Evolutionary conservation across 2,797 vertebrate species (phyloP).

Genomic region (Petrocephalus schoutedeni): DNA sequence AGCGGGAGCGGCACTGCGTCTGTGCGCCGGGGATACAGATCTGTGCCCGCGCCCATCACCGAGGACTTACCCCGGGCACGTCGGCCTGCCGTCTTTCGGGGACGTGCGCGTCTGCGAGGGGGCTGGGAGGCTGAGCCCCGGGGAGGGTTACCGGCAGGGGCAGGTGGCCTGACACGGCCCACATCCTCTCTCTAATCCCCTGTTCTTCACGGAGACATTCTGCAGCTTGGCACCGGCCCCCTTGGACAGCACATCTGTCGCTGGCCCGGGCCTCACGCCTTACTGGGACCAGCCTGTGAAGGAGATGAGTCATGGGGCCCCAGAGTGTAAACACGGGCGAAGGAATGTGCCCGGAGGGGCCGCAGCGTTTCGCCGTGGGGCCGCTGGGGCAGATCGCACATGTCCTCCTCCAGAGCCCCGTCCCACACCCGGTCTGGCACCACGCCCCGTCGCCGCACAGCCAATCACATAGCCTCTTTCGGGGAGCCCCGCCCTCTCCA

Average conservation of each 20-base stretch:
- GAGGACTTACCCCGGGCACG: neutral
- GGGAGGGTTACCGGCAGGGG: constrained; percentile 9
- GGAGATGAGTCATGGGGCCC: constrained; percentile 7
- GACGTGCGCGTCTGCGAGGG: neutral
- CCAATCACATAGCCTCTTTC: neutral
- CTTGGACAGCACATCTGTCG: constrained; percentile 19
- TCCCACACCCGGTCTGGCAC: neutral
- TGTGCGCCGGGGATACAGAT: neutral
- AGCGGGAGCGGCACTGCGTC: neutral
- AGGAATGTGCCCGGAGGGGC: neutral
- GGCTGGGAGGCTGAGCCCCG: neutral
- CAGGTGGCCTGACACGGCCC: constrained; percentile 9
- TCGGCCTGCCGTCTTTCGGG: neutral
- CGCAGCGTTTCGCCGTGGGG: neutral
- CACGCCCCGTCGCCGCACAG: neutral
- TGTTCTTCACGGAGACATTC: neutral
- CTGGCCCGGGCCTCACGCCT: constrained; percentile 1
- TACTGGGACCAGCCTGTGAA: constrained; percentile 11
- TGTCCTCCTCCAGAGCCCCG: neutral
- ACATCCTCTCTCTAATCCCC: constrained; percentile 20
- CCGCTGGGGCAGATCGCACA: neutral
- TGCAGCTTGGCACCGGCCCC: neutral
- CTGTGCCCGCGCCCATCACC: neutral
- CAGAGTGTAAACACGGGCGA: neutral
- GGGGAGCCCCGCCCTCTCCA: neutral